Evolutionary conservation across 2,888 invertebrate species (phyloP), one percentile per base, ranked within the genome.

Genomic region (Escarpia spicata): DNA sequence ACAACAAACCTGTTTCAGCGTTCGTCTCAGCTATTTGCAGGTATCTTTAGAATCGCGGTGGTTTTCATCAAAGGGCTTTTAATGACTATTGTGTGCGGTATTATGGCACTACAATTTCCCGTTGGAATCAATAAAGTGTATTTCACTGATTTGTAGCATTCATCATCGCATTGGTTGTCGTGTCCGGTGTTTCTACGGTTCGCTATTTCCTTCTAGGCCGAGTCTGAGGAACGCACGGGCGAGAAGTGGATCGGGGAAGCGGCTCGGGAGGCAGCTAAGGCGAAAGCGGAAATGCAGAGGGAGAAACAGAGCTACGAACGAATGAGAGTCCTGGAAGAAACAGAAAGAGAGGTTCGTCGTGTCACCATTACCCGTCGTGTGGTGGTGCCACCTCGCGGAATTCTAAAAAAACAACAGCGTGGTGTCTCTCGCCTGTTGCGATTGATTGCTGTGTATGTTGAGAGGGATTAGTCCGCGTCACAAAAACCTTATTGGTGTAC

Each of bases 161-260:
- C 19, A 0, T 26, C n/a, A 75, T 75, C 15, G 52, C 75, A 15
- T 75, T 75, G 75, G 75, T 6, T 75, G 75, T 75, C 26, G n/a
- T 19, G 19, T 75, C 75, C 75, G 75, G n/a, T 75, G n/a, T 26
- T 19, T 75, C 26, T 6, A 75, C 6, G 6, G 75, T 75, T 75
- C 26, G n/a, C 26, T 75, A 2, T 26, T 75, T 75, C 75, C 75
- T 75, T 75, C 26, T 75, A 75, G 75, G 26, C n/a, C 6, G 75
- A 75, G 75, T 15, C 26, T n/a, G 75, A 75, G 75, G 75, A 75
- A 75, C 75, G 75, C 75, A 75, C 75, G 3, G 75, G 75, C 19
- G 75, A 75, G 75, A 75, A 75, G 75, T 75, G 75, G 75, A 75
- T 75, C n/a, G 75, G 75, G n/a, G 75, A 75, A 26, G 75, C 75